phyloP scores from a whole-genome alignment of 2,888 invertebrate species.

The Tinea trinotella region DNA sequence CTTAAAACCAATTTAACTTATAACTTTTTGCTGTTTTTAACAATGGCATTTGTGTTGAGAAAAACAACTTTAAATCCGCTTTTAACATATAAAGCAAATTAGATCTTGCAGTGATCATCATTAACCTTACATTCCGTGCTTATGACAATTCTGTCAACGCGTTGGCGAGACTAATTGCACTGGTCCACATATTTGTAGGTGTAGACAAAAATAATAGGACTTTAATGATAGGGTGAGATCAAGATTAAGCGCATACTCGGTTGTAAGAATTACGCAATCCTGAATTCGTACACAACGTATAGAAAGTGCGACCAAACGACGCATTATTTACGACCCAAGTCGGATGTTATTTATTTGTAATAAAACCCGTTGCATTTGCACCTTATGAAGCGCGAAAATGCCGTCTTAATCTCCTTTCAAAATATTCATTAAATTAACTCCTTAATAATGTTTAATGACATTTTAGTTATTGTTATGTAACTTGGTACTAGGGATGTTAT shows the following conservation, averaged over 20 bases:
- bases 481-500: no score
- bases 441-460: no score
- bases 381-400: constrained; percentile 1
- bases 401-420: neutral
- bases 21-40: no score
- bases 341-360: neutral
- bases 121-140: neutral
- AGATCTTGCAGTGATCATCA: neutral
- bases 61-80: no score
- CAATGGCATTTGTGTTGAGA: no score
- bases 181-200: constrained; percentile 10
- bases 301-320: neutral
- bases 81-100: neutral
- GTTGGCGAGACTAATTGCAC: constrained; percentile 8
- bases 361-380: neutral
- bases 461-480: neutral
- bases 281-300: constrained; percentile 4
- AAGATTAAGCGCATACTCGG: constrained; percentile 12
- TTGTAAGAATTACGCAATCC: neutral
- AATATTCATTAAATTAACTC: neutral
- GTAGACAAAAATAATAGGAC: constrained; percentile 12
- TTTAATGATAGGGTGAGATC: constrained; percentile 15
- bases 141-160: constrained; percentile 1
- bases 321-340: constrained; percentile 1
- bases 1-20: no score